phyloP scores from a whole-genome alignment of 2,113 vertebrate species.

The Meles meles region DNA sequence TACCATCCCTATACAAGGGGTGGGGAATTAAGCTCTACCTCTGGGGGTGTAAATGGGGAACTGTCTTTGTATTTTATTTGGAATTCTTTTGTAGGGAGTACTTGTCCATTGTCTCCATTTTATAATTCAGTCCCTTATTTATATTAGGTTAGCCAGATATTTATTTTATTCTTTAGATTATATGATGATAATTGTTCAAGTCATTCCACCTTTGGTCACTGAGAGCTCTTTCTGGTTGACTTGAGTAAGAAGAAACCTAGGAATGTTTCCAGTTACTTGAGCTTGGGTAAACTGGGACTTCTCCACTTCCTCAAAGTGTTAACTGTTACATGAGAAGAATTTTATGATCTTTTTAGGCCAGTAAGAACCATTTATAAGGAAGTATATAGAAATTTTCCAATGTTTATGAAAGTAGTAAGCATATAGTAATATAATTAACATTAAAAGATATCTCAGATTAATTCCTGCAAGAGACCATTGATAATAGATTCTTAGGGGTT shows the following conservation, averaged over 20 bases:
- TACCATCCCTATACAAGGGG: neutral
- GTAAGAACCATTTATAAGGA: neutral
- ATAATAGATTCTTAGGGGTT: neutral
- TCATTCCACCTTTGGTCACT: neutral
- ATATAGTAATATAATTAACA: neutral
- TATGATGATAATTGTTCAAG: neutral
- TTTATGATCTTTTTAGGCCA: neutral
- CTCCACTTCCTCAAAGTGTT: neutral
- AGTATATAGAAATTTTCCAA: neutral
- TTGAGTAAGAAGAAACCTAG: neutral
- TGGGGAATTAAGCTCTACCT: neutral
- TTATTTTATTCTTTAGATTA: constrained; percentile 16
- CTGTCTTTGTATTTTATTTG: neutral
- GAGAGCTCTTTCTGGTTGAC: neutral
- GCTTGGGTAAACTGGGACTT: neutral
- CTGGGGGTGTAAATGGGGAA: neutral
- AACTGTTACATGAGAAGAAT: neutral
- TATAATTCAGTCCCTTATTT: neutral
- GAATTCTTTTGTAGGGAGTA: neutral
- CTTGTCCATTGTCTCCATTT: neutral
- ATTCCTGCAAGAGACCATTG: constrained; percentile 1
- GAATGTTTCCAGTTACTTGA: neutral
- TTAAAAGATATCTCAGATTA: neutral
- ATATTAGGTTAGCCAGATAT: neutral
- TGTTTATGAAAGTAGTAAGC: constrained; percentile 1